Evolutionary conservation across 2,797 vertebrate genomes (phyloP).

Genomic region (Mus caroli): DNA sequence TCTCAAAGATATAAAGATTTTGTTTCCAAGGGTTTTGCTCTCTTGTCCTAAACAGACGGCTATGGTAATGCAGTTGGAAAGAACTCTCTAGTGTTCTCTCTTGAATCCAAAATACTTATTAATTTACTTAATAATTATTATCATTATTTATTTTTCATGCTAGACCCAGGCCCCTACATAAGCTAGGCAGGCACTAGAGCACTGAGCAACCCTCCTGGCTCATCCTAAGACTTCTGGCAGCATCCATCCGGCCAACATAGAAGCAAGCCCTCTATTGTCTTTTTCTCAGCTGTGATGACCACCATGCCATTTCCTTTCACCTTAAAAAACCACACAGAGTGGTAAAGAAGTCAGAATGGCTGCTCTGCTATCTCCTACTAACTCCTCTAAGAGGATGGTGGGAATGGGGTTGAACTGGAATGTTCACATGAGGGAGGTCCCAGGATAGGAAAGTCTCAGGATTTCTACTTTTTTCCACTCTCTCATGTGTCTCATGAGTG

Average conservation of each 20-base stretch:
- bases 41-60: background rate
- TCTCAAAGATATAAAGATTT: background rate
- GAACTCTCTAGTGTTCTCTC: background rate
- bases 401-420: background rate
- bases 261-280: background rate
- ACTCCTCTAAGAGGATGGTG: background rate
- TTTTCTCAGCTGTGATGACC: background rate
- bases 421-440: background rate
- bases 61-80: background rate
- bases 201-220: background rate
- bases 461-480: background rate
- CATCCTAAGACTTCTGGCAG: background rate
- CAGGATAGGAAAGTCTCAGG: background rate
- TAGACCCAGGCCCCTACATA: background rate
- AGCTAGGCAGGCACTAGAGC: background rate
- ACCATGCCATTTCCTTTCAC: slow-evolving; percentile 41
- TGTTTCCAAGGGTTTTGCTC: background rate
- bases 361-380: background rate
- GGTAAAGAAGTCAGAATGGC: background rate
- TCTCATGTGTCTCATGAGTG: background rate
- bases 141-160: background rate
- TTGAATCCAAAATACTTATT: background rate
- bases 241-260: background rate
- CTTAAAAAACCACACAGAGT: background rate
- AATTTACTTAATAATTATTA: background rate